Percentiles rank a stretch among this genome's conserved stretches.
phyloP scores from a whole-genome alignment of 2,888 invertebrate genomes.

The Tachystola acroxantha region DNA sequence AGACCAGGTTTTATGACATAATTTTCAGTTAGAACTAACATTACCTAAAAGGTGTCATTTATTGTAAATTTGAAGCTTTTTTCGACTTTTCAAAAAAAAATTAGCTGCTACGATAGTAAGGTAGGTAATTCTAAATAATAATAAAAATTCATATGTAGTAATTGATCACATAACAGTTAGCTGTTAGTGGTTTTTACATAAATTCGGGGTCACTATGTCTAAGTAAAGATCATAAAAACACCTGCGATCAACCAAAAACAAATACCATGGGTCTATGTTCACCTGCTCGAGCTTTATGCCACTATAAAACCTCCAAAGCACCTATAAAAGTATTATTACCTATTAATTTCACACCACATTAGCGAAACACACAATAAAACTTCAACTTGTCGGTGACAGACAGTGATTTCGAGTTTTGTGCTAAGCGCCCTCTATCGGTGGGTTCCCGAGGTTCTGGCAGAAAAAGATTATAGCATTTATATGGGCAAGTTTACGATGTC shows the following conservation, averaged over 20 bases:
- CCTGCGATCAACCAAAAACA: conserved; percentile 65
- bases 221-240: conserved; percentile 37
- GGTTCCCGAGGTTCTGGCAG: conserved; percentile 42
- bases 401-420: conserved; percentile 67
- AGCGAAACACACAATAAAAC: conserved; percentile 77
- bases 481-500: conserved; percentile 70
- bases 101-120: too few relatives aligned
- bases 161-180: too few relatives aligned
- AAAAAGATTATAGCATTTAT: conserved; percentile 75
- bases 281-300: conserved; percentile 65
- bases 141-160: too few relatives aligned
- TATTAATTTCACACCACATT: conserved; percentile 79
- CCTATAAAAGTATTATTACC: conserved; percentile 76
- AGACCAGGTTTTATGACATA: too few relatives aligned
- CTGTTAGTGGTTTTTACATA: too few relatives aligned
- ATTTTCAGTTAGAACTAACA: too few relatives aligned
- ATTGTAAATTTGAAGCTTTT: too few relatives aligned
- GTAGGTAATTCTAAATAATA: too few relatives aligned
- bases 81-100: too few relatives aligned
- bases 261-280: conserved; percentile 51
- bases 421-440: conserved; percentile 66
- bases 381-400: conserved; percentile 69
- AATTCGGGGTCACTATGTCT: too few relatives aligned
- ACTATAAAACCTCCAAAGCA: conserved; percentile 68
- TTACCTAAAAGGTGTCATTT: too few relatives aligned